Evolutionary conservation across 1,140 invertebrate genomes (phyloP), one percentile per base, ranked within the genome.

Genomic region (Drosophila carrolli): DNA sequence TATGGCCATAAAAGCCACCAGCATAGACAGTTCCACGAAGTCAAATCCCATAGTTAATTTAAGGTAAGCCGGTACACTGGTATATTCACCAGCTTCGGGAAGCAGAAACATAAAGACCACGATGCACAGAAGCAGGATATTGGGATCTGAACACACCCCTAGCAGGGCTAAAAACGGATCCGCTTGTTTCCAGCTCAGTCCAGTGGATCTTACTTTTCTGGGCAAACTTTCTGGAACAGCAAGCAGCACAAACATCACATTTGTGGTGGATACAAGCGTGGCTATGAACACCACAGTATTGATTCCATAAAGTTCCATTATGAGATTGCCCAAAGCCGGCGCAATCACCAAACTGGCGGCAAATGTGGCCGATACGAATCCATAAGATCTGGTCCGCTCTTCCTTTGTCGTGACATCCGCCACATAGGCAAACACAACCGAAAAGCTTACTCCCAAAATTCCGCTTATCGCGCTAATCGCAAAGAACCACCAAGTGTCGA

Each of bases 401-500:
- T 97, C 96, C 89, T 99, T 97, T 72, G 98, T 97, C 14, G 99
- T 99, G 11, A 99, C 98, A 94, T 99, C 99, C 32, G 99, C 98
- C 61, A 99, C 99, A 93, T 99, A 99, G 14, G 99, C 98, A 94
- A 99, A 99, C 27, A 99, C 98, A 59, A 99, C 98, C 47, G 97
- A 98, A 93, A 99, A 99, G 41, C 98, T 99, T 46, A 99, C 99
- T 48, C 98, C 98, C 93, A 99, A 99, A 60, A 99, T 96, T 55
- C 99, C 99, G 75, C 98, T 99, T 91, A 99, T 97, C 79, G 97
- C 98, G 93, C 99, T 98, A 96, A 99, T 98, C 48, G 98, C 98
- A 94, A 99, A 99, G 93, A 99, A 99, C 98, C 98, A 99, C 97
- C 98, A 99, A 50, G 98, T 98, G 94, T 99, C 99, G 88, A 99